Percentiles rank a stretch among this genome's conserved stretches.
Evolutionary conservation across 1,140 invertebrate genomes (phyloP).

Genomic region (Copidosoma floridanum): DNA sequence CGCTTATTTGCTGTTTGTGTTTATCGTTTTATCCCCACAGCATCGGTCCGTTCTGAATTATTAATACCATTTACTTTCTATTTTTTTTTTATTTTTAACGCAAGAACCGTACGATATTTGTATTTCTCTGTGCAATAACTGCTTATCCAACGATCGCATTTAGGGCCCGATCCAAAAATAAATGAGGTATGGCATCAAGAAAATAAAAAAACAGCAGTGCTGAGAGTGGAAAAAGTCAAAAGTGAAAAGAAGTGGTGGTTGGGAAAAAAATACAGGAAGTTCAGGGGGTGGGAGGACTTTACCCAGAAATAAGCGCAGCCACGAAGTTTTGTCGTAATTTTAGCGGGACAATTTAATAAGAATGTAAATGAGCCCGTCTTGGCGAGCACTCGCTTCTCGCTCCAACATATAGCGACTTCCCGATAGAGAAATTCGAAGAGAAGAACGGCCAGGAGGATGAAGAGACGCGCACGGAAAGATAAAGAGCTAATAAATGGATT

Average conservation of each 20-base stretch:
- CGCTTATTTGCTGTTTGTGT: too few species aligned
- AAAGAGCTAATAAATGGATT: background rate
- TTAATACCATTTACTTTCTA: too few species aligned
- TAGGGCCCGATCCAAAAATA: background rate
- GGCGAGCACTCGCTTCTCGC: background rate
- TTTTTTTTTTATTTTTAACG: too few species aligned
- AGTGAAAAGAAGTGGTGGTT: background rate
- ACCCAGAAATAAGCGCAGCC: background rate
- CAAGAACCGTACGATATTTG: too few species aligned
- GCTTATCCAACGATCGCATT: too few species aligned
- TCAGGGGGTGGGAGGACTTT: too few species aligned
- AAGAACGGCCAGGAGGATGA: background rate
- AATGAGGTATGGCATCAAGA: background rate
- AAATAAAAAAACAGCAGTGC: background rate
- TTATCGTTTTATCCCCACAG: too few species aligned
- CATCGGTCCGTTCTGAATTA: too few species aligned
- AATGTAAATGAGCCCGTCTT: conserved; percentile 22
- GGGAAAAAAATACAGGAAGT: too few species aligned
- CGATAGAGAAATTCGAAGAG: conserved; percentile 21
- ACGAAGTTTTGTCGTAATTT: conserved; percentile 17
- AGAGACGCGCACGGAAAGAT: background rate
- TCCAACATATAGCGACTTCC: background rate
- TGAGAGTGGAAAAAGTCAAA: background rate
- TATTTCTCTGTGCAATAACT: too few species aligned
- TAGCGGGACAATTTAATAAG: conserved; percentile 21